Percentiles rank a stretch among this genome's conserved stretches.
Evolutionary conservation across 2,888 invertebrate species (phyloP).

Genomic region (Scrobipalpa costella): DNA sequence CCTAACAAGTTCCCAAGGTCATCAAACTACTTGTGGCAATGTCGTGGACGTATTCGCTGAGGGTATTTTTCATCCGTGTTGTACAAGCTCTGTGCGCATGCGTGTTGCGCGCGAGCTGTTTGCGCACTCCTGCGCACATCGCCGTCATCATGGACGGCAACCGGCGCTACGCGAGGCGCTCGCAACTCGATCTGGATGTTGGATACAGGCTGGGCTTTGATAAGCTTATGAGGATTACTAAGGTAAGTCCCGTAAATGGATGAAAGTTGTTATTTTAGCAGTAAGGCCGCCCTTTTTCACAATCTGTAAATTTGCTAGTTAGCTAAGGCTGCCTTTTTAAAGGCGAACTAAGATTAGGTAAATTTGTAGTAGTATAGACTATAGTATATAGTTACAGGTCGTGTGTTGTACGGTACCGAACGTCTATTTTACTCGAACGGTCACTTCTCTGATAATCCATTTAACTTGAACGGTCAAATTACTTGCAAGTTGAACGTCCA

Average conservation of each 20-base stretch:
- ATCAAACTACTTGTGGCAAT: neutral
- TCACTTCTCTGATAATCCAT: too few species aligned
- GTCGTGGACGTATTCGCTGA: neutral
- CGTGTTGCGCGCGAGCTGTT: slow-evolving; percentile 83
- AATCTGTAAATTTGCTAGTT: too few species aligned
- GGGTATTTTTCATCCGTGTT: slow-evolving; percentile 73
- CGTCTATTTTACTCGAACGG: too few species aligned
- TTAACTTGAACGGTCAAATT: too few species aligned
- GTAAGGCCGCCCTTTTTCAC: too few species aligned
- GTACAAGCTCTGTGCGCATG: slow-evolving; percentile 85
- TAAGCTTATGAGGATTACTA: slow-evolving; percentile 89
- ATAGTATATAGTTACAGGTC: too few species aligned
- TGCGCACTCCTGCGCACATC: slow-evolving; percentile 91
- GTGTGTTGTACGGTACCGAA: too few species aligned
- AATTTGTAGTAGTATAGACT: too few species aligned
- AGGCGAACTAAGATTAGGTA: too few species aligned
- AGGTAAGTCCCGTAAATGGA: slow-evolving; percentile 79
- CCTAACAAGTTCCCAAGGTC: too few species aligned
- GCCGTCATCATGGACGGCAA: slow-evolving; percentile 99
- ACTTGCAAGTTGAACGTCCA: too few species aligned
- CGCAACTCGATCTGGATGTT: slow-evolving; percentile 80
- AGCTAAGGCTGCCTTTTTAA: too few species aligned
- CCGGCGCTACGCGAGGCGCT: slow-evolving; percentile 93
- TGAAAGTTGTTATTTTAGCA: neutral
- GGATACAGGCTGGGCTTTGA: slow-evolving; percentile 92